These are phyloP conservation scores for Drosophila villosipedis DNA, from an alignment of 2,888 invertebrate genomes.

Conservation along the genomic window DNA sequence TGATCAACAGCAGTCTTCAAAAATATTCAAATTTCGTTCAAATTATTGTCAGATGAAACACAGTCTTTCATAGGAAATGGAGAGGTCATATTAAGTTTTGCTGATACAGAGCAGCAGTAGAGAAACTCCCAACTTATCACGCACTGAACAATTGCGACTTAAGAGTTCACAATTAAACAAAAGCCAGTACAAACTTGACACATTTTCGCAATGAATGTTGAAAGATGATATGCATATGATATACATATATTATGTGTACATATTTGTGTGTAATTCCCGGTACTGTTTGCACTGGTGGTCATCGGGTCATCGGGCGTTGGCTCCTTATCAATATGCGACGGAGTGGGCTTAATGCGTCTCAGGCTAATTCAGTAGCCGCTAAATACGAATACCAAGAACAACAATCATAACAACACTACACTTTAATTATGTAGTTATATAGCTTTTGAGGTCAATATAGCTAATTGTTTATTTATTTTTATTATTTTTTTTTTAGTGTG, in stretches of 20 bases:
- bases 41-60: neutral
- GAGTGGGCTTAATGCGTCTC: constrained; percentile 33
- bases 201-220: constrained; percentile 1
- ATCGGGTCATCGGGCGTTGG: constrained; percentile 11
- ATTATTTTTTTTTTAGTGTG: neutral
- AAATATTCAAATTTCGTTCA: neutral
- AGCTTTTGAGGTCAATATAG: neutral
- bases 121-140: constrained; percentile 24
- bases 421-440: constrained; percentile 12
- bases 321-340: constrained; percentile 19
- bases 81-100: constrained; percentile 18
- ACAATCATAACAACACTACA: neutral
- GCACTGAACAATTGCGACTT: constrained; percentile 37
- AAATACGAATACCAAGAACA: neutral
- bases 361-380: constrained; percentile 7
- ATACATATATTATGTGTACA: neutral
- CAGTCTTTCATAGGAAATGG: constrained; percentile 18
- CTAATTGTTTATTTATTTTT: neutral
- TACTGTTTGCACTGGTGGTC: neutral
- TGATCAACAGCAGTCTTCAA: neutral
- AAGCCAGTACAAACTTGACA: constrained; percentile 55
- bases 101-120: constrained; percentile 19
- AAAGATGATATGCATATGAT: neutral
- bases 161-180: constrained; percentile 13
- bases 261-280: constrained; percentile 7